Evolutionary conservation across 1,140 invertebrate genomes (phyloP).

Genomic region (Bathynomus jamesi): DNA sequence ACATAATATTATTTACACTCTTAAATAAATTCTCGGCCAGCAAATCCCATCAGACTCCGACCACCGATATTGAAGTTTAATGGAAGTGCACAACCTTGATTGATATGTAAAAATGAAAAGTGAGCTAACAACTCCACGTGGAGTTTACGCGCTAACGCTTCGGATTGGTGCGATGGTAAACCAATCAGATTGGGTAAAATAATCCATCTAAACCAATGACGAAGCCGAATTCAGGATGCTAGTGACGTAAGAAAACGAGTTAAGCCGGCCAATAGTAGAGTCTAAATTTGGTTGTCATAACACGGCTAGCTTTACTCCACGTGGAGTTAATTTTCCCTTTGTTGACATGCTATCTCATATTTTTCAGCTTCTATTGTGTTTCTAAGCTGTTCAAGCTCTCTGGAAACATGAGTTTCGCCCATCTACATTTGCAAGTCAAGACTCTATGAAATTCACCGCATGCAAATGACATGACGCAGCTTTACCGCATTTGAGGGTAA

Average conservation of each 20-base stretch:
- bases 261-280: background rate
- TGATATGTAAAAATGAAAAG: constrained; percentile 1
- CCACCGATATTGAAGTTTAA: background rate
- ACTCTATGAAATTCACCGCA: background rate
- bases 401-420: background rate
- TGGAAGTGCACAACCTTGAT: background rate
- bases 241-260: background rate
- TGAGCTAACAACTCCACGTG: background rate
- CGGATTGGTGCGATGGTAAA: too few species aligned
- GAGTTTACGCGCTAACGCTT: too few species aligned
- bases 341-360: background rate
- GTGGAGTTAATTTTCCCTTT: background rate
- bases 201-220: too few species aligned
- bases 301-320: background rate
- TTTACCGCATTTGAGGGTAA: background rate
- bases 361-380: constrained; percentile 1
- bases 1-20: background rate
- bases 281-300: background rate
- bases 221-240: too few species aligned
- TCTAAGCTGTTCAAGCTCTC: background rate
- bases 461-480: background rate
- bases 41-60: background rate
- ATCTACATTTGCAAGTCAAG: constrained; percentile 1
- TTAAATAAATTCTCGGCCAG: background rate
- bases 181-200: too few species aligned